A percentile compares a stretch with the other conserved stretches of the same genome.
Evolutionary conservation across 2,888 invertebrate genomes (phyloP).

Genomic region (Stenolophus ochropezus): DNA sequence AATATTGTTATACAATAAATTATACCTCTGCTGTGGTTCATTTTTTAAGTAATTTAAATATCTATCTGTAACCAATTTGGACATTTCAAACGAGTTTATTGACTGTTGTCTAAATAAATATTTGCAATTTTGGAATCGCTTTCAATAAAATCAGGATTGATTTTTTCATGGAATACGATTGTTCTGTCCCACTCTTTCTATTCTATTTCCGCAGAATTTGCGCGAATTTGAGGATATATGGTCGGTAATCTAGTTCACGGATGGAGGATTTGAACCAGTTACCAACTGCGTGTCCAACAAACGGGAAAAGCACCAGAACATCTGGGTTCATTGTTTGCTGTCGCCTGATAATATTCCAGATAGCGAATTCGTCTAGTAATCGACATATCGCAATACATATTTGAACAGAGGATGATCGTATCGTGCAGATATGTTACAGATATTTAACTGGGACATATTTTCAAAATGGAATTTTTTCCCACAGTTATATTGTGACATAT

Average conservation of each 20-base stretch:
- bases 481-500: neutral
- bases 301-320: constrained; percentile 20
- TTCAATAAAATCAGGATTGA: too few relatives aligned
- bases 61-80: too few relatives aligned
- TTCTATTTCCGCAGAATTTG: neutral
- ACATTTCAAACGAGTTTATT: too few relatives aligned
- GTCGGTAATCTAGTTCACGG: constrained; percentile 28
- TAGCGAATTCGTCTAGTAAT: neutral
- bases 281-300: constrained; percentile 9
- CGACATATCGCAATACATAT: neutral
- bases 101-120: too few relatives aligned
- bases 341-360: neutral
- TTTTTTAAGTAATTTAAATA: too few relatives aligned
- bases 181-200: neutral
- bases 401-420: neutral
- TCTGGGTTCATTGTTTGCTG: constrained; percentile 38
- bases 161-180: too few relatives aligned
- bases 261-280: constrained; percentile 19
- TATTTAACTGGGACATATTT: neutral
- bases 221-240: neutral
- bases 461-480: neutral
- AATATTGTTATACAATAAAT: too few relatives aligned
- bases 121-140: too few relatives aligned
- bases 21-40: too few relatives aligned
- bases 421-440: neutral